These are phyloP conservation scores for Ambastaia sidthimunki DNA, from an alignment of 2,797 vertebrate species.

Conservation along the genomic window DNA sequence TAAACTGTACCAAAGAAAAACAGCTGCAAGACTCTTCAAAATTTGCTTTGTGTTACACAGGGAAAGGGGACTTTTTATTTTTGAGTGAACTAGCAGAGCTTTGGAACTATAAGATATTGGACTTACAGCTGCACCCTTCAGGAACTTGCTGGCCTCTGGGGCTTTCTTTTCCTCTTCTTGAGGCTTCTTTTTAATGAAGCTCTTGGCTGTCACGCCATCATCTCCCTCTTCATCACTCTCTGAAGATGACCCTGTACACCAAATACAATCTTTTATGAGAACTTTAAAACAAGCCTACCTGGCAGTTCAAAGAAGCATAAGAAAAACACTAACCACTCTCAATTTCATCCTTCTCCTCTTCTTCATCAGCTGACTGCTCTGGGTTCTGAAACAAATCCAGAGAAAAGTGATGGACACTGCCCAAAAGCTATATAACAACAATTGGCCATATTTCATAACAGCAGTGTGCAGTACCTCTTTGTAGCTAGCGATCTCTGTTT, in stretches of 20 bases:
- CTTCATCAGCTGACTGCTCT: conserved; percentile 89
- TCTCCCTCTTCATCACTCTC: conserved; percentile 76
- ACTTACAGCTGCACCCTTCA: conserved; percentile 83
- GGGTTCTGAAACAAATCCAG: conserved; percentile 79
- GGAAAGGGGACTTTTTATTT: not conserved
- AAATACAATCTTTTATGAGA: not conserved
- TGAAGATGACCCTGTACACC: conserved; percentile 70
- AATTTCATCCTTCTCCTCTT: conserved; percentile 86
- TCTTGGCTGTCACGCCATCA: conserved; percentile 74
- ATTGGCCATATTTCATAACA: not conserved
- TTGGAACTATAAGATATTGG: too few relatives aligned
- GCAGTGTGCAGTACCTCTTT: conserved; percentile 80
- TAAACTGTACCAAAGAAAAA: too few relatives aligned
- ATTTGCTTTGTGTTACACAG: too few relatives aligned
- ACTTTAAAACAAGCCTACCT: not conserved
- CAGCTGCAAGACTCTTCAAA: too few relatives aligned
- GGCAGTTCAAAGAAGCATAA: not conserved
- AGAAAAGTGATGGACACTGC: not conserved
- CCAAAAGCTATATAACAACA: not conserved
- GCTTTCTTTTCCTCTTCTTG: conserved; percentile 72
- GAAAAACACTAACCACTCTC: conserved; percentile 78
- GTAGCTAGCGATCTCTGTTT: conserved; percentile 82
- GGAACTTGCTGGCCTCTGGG: conserved; percentile 82
- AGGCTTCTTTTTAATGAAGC: conserved; percentile 88
- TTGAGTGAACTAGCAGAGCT: not conserved